Evolutionary conservation across 2,113 vertebrate species (phyloP).

Genomic region (Thryonomys swinderianus): DNA sequence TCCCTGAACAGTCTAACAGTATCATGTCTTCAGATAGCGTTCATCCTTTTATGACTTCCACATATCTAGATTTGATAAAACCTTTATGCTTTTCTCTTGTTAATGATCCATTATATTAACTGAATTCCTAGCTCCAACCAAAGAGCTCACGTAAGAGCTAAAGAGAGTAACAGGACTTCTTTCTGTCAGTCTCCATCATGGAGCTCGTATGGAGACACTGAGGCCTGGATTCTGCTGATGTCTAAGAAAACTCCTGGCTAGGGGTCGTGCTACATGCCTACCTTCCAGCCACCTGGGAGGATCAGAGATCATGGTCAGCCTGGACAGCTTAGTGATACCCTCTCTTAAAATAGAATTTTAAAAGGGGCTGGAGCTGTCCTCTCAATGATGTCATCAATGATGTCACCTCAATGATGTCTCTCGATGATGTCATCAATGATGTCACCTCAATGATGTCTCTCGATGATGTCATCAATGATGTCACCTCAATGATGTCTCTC

Average conservation of each 20-base stretch:
- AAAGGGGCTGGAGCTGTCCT: background rate
- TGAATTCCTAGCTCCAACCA: no score
- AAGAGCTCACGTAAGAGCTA: background rate
- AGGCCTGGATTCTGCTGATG: background rate
- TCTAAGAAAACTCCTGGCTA: background rate
- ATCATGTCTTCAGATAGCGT: background rate
- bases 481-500: no score
- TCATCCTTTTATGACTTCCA: background rate
- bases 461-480: no score
- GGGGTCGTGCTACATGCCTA: background rate
- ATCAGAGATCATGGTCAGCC: background rate
- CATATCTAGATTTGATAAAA: background rate
- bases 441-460: no score
- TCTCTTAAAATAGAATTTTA: background rate
- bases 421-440: no score
- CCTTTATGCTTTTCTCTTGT: background rate
- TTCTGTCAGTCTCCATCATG: background rate
- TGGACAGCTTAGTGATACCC: background rate
- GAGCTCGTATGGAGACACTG: no score
- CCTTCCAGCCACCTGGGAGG: background rate
- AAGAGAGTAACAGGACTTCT: no score
- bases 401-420: no score
- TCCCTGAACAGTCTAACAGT: background rate
- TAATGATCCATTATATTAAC: background rate
- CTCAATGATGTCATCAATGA: no score